phyloP scores from a whole-genome alignment of 2,888 invertebrate species.

The Coecobrya sp. region DNA sequence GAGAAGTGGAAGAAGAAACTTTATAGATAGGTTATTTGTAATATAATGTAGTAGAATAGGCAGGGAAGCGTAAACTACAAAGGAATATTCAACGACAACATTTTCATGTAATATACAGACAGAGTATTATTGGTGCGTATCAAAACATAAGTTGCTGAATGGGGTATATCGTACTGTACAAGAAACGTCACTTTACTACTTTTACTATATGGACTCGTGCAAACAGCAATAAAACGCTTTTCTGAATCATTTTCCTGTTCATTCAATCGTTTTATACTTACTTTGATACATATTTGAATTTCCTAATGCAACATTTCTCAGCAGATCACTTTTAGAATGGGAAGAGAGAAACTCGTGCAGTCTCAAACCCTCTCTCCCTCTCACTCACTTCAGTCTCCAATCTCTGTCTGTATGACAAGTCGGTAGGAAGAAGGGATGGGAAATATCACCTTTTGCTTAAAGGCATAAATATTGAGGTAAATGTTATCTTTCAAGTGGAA shows the following conservation, averaged over 20 bases:
- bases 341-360: background rate
- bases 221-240: constrained; percentile 72
- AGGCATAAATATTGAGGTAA: constrained; percentile 64
- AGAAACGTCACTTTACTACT: background rate
- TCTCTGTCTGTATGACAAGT: background rate
- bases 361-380: background rate
- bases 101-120: background rate
- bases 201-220: background rate
- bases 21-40: constrained; percentile 52
- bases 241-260: constrained; percentile 78
- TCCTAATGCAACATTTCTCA: constrained; percentile 56
- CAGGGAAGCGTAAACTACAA: constrained; percentile 54
- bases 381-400: background rate
- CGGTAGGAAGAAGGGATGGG: constrained; percentile 24
- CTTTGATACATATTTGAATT: constrained; percentile 76
- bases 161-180: background rate
- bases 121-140: background rate
- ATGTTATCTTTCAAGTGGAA: constrained; percentile 77
- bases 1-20: background rate
- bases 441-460: constrained; percentile 66
- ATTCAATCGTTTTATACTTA: constrained; percentile 77
- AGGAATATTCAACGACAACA: constrained; percentile 23
- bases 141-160: background rate
- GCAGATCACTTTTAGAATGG: constrained; percentile 21
- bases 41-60: constrained; percentile 16